Evolutionary conservation across 2,888 invertebrate species (phyloP), one percentile per base, ranked within the genome.

Genomic region (Drosophila setosimentum): DNA sequence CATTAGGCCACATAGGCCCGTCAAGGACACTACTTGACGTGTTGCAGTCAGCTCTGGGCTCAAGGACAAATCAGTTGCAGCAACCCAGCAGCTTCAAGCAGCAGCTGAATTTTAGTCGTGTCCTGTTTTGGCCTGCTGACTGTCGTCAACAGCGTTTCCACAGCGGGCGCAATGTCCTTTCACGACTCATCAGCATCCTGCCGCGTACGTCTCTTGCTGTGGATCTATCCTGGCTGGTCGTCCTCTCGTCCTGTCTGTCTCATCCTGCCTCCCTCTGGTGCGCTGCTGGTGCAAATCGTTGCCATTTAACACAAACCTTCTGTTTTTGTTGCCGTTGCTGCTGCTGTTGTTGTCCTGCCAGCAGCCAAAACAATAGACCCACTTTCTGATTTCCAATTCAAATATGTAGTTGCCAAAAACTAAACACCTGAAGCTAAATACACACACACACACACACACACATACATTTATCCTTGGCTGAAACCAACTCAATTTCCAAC

Each of bases 211-310:
- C 67, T 65, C 70, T 64, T 33, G 70, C 77, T 73, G 73, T 78
- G 83, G 83, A 73, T 83, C 82, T 68, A 48, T 66, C 2, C 45
- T 16, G 24, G 6, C 13, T n/a, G 11, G n/a, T 40, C 21, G 42
- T 40, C n/a, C 45, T 37, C 10, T 16, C 18, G 37, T 53, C 32
- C 32, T 48, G 40, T 32, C 35, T 50, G 55, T 64, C 32, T 62
- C 51, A 33, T 24, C 30, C 35, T n/a, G 63, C 57, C 80, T 57
- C 66, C 87, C 85, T 76, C 79, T 50, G 81, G 86, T 82, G 89
- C 87, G 45, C 87, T 81, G 87, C 87, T 87, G 87, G 87, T 87
- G 87, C 83, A 87, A 87, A 87, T 87, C 78, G 87, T 62, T 76
- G 69, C 58, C 82, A 78, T 87, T 87, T 87, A 87, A 76, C 82